Evolutionary conservation across 2,797 vertebrate species (phyloP).

Genomic region (Cottoperca gobio): DNA sequence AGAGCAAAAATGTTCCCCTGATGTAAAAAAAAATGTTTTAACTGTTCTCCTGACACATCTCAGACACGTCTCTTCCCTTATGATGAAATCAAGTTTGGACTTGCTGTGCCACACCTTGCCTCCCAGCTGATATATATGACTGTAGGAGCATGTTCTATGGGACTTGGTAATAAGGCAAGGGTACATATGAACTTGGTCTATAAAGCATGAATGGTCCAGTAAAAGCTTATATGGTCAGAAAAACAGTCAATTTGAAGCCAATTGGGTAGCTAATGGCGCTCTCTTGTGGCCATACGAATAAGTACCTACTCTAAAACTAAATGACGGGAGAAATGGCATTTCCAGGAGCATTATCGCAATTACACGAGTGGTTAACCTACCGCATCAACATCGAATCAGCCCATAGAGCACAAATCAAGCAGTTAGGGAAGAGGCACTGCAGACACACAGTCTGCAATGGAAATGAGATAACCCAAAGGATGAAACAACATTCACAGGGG

Average conservation of each 20-base stretch:
- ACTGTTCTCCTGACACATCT: background rate
- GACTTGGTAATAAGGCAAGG: constrained; percentile 1
- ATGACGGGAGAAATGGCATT: constrained; percentile 29
- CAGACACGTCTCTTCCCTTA: background rate
- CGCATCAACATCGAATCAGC: constrained; percentile 27
- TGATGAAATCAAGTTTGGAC: constrained; percentile 30
- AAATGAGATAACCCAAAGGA: constrained; percentile 1
- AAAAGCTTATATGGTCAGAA: background rate
- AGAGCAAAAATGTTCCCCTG: background rate
- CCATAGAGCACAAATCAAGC: constrained; percentile 28
- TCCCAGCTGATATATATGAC: background rate
- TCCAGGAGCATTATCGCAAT: constrained; percentile 44
- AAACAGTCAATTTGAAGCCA: background rate
- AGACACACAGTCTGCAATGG: constrained; percentile 28
- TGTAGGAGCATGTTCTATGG: background rate
- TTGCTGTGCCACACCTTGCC: constrained; percentile 26
- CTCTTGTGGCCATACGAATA: constrained; percentile 63
- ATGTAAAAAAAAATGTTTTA: background rate
- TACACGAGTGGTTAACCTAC: constrained; percentile 32
- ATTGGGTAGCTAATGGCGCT: constrained; percentile 51
- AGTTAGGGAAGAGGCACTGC: constrained; percentile 11
- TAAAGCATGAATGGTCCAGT: background rate
- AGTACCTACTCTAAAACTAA: constrained; percentile 22
- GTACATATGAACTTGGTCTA: constrained; percentile 6
- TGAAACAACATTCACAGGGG: background rate